Base-by-base conservation (phyloP, 2,888 invertebrate species). In the Spisula solida region DNA sequence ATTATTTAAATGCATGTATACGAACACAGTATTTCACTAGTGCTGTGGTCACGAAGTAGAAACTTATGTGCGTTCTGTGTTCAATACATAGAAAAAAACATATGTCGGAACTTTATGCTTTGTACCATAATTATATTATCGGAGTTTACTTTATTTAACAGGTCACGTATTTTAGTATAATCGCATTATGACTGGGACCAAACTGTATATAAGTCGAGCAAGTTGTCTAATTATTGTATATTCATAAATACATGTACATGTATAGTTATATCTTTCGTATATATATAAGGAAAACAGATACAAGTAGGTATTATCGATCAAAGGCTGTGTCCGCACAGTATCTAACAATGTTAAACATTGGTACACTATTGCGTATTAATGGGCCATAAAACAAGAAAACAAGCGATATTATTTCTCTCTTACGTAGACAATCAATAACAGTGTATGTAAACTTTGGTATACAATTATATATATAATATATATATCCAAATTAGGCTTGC, bases 311-410 rank as follows among this genome's bases (percentile, higher is more conserved):
- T 4, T 66, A 66, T 66, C 25, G 25, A 66, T 66, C 60, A 66
- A 66, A 66, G 60, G 0, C 60, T 25, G 60, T n/a, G 1, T 66
- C 5, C 25, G 2, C 60, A 10, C 12, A 25, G 60, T 66, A 66
- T 60, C 4, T 41, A 25, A 66, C 60, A 66, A 66, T 66, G 60
- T 66, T 10, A 25, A 66, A 66, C 60, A 66, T 25, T 25, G 60
- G 10, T 66, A 25, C 60, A 66, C 10, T 66, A 66, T 66, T 25
- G 25, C 10, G 60, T 66, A 66, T 66, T 25, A 66, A 66, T 66
- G n/a, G 60, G 60, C n/a, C n/a, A 66, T 66, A 66, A 66, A 66
- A 66, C n/a, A 66, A 66, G 60, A 66, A 66, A 66, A 66, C n/a
- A 66, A 66, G 60, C 25, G 60, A 66, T 66, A 66, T n/a, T 25